These are phyloP conservation scores for Xiphophorus couchianus DNA, from an alignment of 2,113 vertebrate species.

Conservation along the genomic window DNA sequence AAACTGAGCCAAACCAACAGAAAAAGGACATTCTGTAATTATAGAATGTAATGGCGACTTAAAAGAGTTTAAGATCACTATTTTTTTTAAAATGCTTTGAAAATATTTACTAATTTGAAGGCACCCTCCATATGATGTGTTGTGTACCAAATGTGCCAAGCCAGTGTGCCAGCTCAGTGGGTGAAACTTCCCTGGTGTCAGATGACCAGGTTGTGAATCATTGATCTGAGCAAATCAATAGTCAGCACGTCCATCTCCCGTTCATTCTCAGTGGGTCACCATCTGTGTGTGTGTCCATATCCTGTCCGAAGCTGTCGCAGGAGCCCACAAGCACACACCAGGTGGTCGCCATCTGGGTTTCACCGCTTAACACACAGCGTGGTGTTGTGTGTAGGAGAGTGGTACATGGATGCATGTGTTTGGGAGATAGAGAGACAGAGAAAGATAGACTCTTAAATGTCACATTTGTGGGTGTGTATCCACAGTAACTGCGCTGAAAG, in stretches of 20 bases:
- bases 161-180: slow-evolving; percentile 56
- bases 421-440: slow-evolving; percentile 28
- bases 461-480: slow-evolving; percentile 56
- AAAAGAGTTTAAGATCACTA: not conserved
- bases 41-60: not conserved
- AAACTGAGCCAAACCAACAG: too few relatives aligned
- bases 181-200: slow-evolving; percentile 54
- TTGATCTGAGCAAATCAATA: slow-evolving; percentile 79
- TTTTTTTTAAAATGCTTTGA: slow-evolving; percentile 6
- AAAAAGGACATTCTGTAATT: too few relatives aligned
- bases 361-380: slow-evolving; percentile 67
- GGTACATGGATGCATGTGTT: slow-evolving; percentile 53
- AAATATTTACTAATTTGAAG: slow-evolving; percentile 29
- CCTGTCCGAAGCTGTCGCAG: slow-evolving; percentile 56
- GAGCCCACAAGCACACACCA: slow-evolving; percentile 68
- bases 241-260: slow-evolving; percentile 64
- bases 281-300: slow-evolving; percentile 72
- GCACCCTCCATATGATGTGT: slow-evolving; percentile 14
- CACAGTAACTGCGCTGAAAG: slow-evolving; percentile 30
- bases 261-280: slow-evolving; percentile 61
- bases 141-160: slow-evolving; percentile 44
- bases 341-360: slow-evolving; percentile 77
- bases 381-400: slow-evolving; percentile 64
- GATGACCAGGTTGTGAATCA: slow-evolving; percentile 76
- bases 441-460: slow-evolving; percentile 53